phyloP scores from a whole-genome alignment of 2,888 invertebrate genomes.

The Euzophera pinguis region DNA sequence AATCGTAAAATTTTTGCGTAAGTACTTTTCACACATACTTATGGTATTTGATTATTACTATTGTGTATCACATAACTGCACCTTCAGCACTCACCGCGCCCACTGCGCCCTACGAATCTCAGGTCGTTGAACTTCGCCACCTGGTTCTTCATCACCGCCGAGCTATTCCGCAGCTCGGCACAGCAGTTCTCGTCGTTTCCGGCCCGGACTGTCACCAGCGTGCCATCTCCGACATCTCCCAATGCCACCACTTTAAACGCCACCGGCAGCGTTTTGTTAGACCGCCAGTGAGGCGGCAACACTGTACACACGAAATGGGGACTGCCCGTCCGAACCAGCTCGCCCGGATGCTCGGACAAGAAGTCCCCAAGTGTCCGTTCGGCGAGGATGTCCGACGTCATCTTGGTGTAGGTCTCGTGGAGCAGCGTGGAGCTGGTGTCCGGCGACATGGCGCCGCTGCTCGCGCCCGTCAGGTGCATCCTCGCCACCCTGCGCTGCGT shows the following conservation, averaged over 20 bases:
- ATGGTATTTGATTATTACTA: slow-evolving; percentile 15
- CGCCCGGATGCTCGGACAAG: slow-evolving; percentile 93
- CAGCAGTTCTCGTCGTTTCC: slow-evolving; percentile 99
- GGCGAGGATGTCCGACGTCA: slow-evolving; percentile 94
- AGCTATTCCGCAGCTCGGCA: slow-evolving; percentile 96
- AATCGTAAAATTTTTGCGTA: too few relatives aligned
- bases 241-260: slow-evolving; percentile 98
- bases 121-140: slow-evolving; percentile 99
- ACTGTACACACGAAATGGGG: slow-evolving; percentile 98
- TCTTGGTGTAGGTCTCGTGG: slow-evolving; percentile 91
- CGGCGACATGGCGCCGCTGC: slow-evolving; percentile 82
- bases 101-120: slow-evolving; percentile 98
- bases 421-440: slow-evolving; percentile 86
- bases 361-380: slow-evolving; percentile 93
- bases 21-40: background rate
- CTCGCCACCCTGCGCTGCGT: slow-evolving; percentile 74
- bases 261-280: slow-evolving; percentile 98
- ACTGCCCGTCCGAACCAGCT: slow-evolving; percentile 94
- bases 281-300: slow-evolving; percentile 97
- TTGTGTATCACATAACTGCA: slow-evolving; percentile 65
- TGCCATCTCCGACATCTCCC: slow-evolving; percentile 97
- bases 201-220: slow-evolving; percentile 95
- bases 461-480: slow-evolving; percentile 77
- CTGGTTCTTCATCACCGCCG: slow-evolving; percentile 98
- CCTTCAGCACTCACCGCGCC: slow-evolving; percentile 92